Evolutionary conservation across 2,113 vertebrate species (phyloP).

Genomic region (Thinocorus orbignyianus): DNA sequence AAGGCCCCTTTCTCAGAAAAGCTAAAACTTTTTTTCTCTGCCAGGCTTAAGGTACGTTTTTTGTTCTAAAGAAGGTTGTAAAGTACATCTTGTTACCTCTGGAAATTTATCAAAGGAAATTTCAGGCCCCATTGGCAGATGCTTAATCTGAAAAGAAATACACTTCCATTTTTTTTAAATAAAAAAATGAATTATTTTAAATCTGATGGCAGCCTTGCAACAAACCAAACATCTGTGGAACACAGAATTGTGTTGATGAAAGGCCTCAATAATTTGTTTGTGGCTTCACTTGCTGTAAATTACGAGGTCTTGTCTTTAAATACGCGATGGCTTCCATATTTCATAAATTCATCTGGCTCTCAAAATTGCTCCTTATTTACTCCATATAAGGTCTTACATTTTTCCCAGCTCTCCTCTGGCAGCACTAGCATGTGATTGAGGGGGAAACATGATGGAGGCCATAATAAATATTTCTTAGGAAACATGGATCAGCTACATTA

Average conservation of each 20-base stretch:
- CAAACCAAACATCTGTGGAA: neutral
- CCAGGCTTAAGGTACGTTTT: rapidly evolving
- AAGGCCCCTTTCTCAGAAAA: neutral
- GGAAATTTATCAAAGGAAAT: neutral
- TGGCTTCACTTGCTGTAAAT: neutral
- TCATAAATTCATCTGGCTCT: neutral
- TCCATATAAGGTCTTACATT: neutral
- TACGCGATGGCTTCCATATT: neutral
- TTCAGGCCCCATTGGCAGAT: neutral
- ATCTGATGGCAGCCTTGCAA: neutral
- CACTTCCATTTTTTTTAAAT: neutral
- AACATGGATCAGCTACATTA: neutral
- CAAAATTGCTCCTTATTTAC: neutral
- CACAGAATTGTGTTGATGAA: neutral
- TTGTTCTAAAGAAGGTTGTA: neutral
- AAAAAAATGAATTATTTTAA: neutral
- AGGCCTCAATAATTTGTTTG: neutral
- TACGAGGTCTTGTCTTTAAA: neutral
- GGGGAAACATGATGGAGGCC: neutral
- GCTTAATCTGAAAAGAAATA: neutral
- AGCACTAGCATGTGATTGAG: neutral
- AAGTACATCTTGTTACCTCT: neutral
- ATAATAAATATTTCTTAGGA: neutral
- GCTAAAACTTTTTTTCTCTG: no score
- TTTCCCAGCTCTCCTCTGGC: neutral